A percentile compares a stretch with the other conserved stretches of the same genome.
These are phyloP conservation scores for Coturnix japonica DNA, from an alignment of 2,113 vertebrate genomes.

Conservation along the genomic window DNA sequence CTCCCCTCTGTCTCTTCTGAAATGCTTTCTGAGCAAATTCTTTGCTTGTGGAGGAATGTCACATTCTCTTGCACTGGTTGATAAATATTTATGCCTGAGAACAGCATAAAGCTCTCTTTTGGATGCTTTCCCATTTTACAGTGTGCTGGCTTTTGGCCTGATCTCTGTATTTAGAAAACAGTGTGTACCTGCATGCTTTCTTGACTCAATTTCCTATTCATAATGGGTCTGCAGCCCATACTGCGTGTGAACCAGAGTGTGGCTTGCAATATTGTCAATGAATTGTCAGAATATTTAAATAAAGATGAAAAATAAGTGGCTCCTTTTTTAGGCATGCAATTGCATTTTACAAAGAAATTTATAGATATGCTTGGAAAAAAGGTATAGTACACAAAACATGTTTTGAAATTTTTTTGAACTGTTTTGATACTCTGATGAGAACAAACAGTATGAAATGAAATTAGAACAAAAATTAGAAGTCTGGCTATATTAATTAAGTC, in stretches of 20 bases:
- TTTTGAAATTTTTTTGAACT: not conserved
- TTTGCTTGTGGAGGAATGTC: conserved; percentile 51
- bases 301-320: conserved; percentile 4
- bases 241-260: not conserved
- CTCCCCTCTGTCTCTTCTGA: conserved; percentile 22
- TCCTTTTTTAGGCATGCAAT: not conserved
- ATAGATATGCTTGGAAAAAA: not conserved
- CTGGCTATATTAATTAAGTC: not conserved
- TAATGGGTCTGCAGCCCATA: conserved; percentile 29
- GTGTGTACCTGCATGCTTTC: conserved; percentile 67
- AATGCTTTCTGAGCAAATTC: conserved; percentile 68
- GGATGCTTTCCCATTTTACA: conserved; percentile 70
- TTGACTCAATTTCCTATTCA: conserved; percentile 53
- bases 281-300: conserved; percentile 19
- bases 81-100: conserved; percentile 76
- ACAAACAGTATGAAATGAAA: not conserved
- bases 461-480: not conserved
- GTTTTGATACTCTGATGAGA: not conserved
- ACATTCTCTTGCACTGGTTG: conserved; percentile 61
- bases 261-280: conserved; percentile 4
- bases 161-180: conserved; percentile 71
- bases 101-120: conserved; percentile 64
- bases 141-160: conserved; percentile 68
- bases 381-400: not conserved
- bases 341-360: conserved; percentile 5